These are phyloP conservation scores for Amiota minor DNA, from an alignment of 2,888 invertebrate species.

Conservation along the genomic window DNA sequence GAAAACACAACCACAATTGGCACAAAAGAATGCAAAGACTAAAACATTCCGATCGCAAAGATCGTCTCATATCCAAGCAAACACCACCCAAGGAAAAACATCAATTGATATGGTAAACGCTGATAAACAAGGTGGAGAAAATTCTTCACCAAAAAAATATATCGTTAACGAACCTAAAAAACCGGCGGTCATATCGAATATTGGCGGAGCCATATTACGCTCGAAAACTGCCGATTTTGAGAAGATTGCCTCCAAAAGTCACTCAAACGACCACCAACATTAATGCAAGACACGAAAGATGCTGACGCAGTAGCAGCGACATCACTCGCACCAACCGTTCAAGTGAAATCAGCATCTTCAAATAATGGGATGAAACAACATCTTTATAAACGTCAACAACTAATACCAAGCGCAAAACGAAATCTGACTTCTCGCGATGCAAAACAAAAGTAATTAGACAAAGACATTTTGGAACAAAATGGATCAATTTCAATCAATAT, in stretches of 20 bases:
- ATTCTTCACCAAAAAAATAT: conserved; percentile 18
- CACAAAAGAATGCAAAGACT: neutral
- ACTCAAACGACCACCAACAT: neutral
- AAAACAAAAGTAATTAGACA: conserved; percentile 5
- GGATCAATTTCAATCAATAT: neutral
- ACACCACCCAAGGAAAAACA: neutral
- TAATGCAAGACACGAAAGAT: neutral
- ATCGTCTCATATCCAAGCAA: neutral
- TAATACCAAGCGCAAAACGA: conserved; percentile 82
- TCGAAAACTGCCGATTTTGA: conserved; percentile 82
- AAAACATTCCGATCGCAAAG: neutral
- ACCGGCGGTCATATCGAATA: conserved; percentile 78
- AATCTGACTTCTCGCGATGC: conserved; percentile 6
- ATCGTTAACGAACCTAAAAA: conserved; percentile 70
- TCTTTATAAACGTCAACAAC: conserved; percentile 85
- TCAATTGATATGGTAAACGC: neutral
- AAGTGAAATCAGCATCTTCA: too few species aligned
- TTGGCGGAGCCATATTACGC: conserved; percentile 79
- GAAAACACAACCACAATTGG: neutral
- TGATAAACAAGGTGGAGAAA: neutral
- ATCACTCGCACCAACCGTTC: neutral
- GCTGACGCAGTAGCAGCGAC: neutral
- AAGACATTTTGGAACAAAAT: neutral
- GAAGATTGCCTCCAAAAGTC: conserved; percentile 59
- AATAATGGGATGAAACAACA: conserved; percentile 57